Conservation (phyloP, 2,113 vertebrate species). For the Corythoichthys intestinalis region DNA sequence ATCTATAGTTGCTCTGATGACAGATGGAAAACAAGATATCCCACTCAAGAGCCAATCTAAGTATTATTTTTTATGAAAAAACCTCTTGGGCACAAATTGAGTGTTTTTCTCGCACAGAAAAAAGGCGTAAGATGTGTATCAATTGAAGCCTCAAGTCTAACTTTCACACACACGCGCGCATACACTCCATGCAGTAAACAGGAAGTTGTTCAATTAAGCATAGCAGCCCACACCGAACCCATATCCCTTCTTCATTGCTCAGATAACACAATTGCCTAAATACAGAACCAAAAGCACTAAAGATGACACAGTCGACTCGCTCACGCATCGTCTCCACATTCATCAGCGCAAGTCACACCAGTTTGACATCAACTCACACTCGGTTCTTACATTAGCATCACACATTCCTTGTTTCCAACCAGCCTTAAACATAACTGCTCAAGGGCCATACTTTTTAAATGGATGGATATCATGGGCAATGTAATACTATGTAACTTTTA, state of each 20-base stretch:
- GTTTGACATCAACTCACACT: slow-evolving; percentile 27
- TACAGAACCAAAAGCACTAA: slow-evolving; percentile 15
- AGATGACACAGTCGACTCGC: slow-evolving; percentile 31
- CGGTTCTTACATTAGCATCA: slow-evolving; percentile 20
- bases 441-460: not conserved
- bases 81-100: slow-evolving; percentile 36
- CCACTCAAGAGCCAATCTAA: slow-evolving; percentile 55
- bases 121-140: slow-evolving; percentile 48
- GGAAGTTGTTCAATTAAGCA: slow-evolving; percentile 4
- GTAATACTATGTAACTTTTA: not conserved
- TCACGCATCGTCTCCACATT: slow-evolving; percentile 56
- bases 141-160: slow-evolving; percentile 47
- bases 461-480: too few species aligned
- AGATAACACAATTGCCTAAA: slow-evolving; percentile 6
- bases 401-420: slow-evolving; percentile 45
- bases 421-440: not conserved
- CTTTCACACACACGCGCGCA: slow-evolving; percentile 13
- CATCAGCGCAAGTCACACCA: slow-evolving; percentile 37
- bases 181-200: slow-evolving; percentile 4
- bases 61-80: slow-evolving; percentile 35
- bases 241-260: not conserved
- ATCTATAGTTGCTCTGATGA: slow-evolving; percentile 50
- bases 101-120: slow-evolving; percentile 37
- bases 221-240: not conserved
- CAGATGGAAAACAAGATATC: slow-evolving; percentile 68